Evolutionary conservation across 1,140 invertebrate genomes (phyloP).

Genomic region (Ctenoplectra terminalis): DNA sequence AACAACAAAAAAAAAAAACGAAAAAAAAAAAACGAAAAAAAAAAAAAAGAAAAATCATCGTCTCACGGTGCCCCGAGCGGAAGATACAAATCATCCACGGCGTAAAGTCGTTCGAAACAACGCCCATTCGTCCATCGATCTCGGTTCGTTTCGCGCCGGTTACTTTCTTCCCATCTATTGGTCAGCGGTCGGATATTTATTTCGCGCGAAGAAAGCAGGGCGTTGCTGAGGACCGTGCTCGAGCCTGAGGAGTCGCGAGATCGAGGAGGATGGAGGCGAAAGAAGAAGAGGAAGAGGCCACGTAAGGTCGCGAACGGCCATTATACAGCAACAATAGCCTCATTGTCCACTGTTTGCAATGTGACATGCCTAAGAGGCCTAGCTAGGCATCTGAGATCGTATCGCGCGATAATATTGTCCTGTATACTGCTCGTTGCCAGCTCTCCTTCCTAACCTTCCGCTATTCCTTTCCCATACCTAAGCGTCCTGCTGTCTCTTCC

Average conservation of each 20-base stretch:
- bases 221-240: conserved; percentile 25
- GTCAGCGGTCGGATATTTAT: conserved; percentile 24
- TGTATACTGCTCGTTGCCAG: conserved; percentile 59
- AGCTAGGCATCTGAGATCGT: conserved; percentile 74
- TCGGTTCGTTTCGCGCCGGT: not conserved
- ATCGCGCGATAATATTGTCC: conserved; percentile 78
- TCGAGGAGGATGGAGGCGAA: conserved; percentile 49
- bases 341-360: conserved; percentile 79
- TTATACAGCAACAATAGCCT: conserved; percentile 79
- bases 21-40: no score
- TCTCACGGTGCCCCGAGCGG: no score
- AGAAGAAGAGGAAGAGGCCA: conserved; percentile 68
- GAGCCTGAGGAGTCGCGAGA: conserved; percentile 38
- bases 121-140: conserved; percentile 16
- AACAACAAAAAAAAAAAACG: no score
- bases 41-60: not conserved
- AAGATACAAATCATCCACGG: not conserved
- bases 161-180: conserved; percentile 21
- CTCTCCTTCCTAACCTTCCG: conserved; percentile 68
- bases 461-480: conserved; percentile 54
- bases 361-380: conserved; percentile 75
- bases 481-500: conserved; percentile 53
- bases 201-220: conserved; percentile 35
- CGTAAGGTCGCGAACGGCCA: conserved; percentile 75
- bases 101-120: not conserved